Base-by-base conservation (phyloP, 1,140 invertebrate genomes). In the Tetragonula clypearis region DNA sequence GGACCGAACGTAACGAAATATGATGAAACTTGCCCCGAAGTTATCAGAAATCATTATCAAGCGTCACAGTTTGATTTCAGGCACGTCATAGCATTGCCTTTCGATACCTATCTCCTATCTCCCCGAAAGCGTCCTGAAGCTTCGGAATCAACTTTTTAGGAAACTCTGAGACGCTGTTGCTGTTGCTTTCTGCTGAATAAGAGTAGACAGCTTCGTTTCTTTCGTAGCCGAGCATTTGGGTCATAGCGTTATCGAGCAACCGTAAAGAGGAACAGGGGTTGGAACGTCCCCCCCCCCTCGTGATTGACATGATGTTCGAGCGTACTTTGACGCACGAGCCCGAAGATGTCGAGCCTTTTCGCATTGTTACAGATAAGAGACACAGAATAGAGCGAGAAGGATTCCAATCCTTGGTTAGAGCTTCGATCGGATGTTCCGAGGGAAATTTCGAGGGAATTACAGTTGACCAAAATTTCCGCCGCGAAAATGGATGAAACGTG, bases 171-270 rank as follows among this genome's bases (percentile, higher is more conserved):
- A 23, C 56, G n/a, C 23, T n/a, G 3, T 15, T 14, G 30, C 6
- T 77, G 35, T 77, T 68, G 35, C 62, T 72, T 26, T 35, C 21
- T 17, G 1, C 23, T 1, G 26, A 41, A 72, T 79, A 60, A 84
- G 35, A 19, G 55, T 23, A 56, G 41, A 72, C 79, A 9, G 76
- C 56, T 79, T 23, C 26, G 62, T 84, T 84, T 84, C 76, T 8
- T 84, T 84, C 72, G 41, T 72, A 56, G 56, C 19, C 30, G 82
- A 84, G 26, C 65, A 84, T 84, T 56, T 84, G 66, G 82, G 82
- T 84, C 82, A 84, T 79, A 79, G 66, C 49, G 26, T 84, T 84
- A 84, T 84, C 82, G 68, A 55, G 55, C 14, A 78, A 58, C 8
- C 12, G 1, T 19, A 41, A 11, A 19, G 15, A 19, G 14, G n/a